Evolutionary conservation across 2,888 invertebrate species (phyloP).

Genomic region (Diabrotica balteata): DNA sequence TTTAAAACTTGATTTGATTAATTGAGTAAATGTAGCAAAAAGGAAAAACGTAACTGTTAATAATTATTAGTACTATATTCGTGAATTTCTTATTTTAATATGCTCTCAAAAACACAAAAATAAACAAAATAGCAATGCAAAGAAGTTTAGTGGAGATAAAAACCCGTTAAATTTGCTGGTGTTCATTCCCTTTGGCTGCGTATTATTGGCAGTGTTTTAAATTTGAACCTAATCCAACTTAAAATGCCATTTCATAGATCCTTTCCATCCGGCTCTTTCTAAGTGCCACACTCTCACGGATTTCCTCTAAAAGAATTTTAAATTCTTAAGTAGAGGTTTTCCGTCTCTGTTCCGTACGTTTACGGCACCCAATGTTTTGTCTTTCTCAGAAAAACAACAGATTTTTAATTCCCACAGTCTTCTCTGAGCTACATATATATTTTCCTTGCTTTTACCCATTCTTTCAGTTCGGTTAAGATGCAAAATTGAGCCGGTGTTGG

Average conservation of each 20-base stretch:
- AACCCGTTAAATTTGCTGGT: conserved; percentile 49
- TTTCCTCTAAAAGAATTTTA: conserved; percentile 62
- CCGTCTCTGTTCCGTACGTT: conserved; percentile 38
- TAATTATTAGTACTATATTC: too few species aligned
- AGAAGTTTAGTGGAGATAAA: conserved; percentile 44
- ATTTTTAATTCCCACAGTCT: conserved; percentile 63
- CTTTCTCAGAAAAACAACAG: conserved; percentile 59
- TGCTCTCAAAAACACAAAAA: too few species aligned
- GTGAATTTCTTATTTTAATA: too few species aligned
- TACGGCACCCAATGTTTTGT: conserved; percentile 36
- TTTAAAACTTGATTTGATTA: too few species aligned
- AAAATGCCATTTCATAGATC: conserved; percentile 64
- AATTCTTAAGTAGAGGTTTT: conserved; percentile 58
- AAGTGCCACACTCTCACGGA: conserved; percentile 60
- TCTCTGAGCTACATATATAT: conserved; percentile 59
- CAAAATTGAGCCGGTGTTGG: conserved; percentile 1
- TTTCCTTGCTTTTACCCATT: conserved; percentile 56
- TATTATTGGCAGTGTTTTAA: conserved; percentile 62
- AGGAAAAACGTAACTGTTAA: too few species aligned
- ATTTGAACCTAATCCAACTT: conserved; percentile 63
- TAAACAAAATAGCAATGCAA: conserved; percentile 35
- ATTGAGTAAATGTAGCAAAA: too few species aligned
- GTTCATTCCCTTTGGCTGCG: conserved; percentile 56
- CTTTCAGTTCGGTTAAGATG: conserved; percentile 35
- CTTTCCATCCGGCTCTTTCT: conserved; percentile 54